A percentile compares a stretch with the other conserved stretches of the same genome.
Evolutionary conservation across 1,140 invertebrate species (phyloP).

Genomic region (Anoplophora glabripennis): DNA sequence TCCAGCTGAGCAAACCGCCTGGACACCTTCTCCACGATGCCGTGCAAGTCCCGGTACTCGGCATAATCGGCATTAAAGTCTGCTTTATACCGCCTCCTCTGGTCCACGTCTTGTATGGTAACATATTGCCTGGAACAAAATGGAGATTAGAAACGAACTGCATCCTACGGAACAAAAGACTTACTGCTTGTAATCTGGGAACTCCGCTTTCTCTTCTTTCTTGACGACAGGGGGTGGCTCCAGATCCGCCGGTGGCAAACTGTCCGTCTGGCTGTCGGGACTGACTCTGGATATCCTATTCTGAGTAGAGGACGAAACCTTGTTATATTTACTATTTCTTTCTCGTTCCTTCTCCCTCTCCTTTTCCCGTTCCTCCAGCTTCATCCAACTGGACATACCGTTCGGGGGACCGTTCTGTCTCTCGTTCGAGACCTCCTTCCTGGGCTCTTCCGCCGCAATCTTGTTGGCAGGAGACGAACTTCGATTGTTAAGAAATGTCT

Average conservation of each 20-base stretch:
- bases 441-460: neutral
- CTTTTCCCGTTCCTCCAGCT: neutral
- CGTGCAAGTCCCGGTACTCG: constrained; percentile 77
- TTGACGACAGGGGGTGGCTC: constrained; percentile 18
- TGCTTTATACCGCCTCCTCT: constrained; percentile 79
- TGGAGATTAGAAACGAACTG: constrained; percentile 2
- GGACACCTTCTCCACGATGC: constrained; percentile 71
- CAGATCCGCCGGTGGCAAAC: constrained; percentile 20
- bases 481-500: constrained; percentile 23
- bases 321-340: constrained; percentile 39
- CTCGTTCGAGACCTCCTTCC: constrained; percentile 5
- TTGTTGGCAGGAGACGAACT: constrained; percentile 17
- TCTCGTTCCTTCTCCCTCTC: constrained; percentile 26
- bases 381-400: constrained; percentile 1
- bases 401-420: constrained; percentile 5
- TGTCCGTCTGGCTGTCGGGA: constrained; percentile 46
- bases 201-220: constrained; percentile 39
- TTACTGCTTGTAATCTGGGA: constrained; percentile 58
- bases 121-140: constrained; percentile 68
- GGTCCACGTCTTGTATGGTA: constrained; percentile 69
- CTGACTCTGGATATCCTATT: constrained; percentile 40
- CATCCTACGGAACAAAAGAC: constrained; percentile 27
- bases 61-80: constrained; percentile 84
- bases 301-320: constrained; percentile 33
- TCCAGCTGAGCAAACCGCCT: constrained; percentile 73